A percentile compares a stretch with the other conserved stretches of the same genome.
phyloP scores from a whole-genome alignment of 2,797 vertebrate genomes.

The Loriculus beryllinus region DNA sequence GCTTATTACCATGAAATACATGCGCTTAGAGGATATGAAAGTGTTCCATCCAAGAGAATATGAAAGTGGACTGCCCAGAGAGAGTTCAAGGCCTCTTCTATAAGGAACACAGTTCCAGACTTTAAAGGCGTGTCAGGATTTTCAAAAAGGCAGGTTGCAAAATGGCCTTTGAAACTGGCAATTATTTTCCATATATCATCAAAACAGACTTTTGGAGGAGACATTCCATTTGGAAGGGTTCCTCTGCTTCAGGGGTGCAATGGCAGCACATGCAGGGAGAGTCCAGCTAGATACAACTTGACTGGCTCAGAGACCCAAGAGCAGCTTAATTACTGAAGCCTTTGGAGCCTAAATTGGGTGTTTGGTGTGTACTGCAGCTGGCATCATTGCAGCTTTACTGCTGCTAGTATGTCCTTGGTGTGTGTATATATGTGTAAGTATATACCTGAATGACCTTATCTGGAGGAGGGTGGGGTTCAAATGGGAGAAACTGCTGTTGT shows the following conservation, averaged over 20 bases:
- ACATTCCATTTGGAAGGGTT: not conserved
- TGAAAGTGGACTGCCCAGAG: slow-evolving; percentile 53
- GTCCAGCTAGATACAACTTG: not conserved
- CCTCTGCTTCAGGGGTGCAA: not conserved
- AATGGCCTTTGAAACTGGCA: slow-evolving; percentile 20
- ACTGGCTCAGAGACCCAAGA: not conserved
- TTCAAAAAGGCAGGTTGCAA: slow-evolving; percentile 11
- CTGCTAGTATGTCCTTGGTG: not conserved
- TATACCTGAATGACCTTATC: not conserved
- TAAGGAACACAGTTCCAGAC: not conserved
- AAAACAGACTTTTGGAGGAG: not conserved
- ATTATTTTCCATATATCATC: not conserved
- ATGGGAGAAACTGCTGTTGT: not conserved
- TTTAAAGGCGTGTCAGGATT: slow-evolving; percentile 44
- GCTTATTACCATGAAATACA: slow-evolving; percentile 66
- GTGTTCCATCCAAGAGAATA: slow-evolving; percentile 34
- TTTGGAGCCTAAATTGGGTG: not conserved
- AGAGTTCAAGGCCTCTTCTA: slow-evolving; percentile 51
- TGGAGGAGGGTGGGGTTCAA: not conserved
- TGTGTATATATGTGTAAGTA: not conserved
- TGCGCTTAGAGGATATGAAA: slow-evolving; percentile 56
- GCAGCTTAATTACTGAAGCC: not conserved
- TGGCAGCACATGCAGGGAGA: not conserved
- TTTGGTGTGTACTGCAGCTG: not conserved
- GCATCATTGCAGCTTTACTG: not conserved